These are phyloP conservation scores for Acrobasis suavella DNA, from an alignment of 2,888 invertebrate genomes.

Conservation along the genomic window DNA sequence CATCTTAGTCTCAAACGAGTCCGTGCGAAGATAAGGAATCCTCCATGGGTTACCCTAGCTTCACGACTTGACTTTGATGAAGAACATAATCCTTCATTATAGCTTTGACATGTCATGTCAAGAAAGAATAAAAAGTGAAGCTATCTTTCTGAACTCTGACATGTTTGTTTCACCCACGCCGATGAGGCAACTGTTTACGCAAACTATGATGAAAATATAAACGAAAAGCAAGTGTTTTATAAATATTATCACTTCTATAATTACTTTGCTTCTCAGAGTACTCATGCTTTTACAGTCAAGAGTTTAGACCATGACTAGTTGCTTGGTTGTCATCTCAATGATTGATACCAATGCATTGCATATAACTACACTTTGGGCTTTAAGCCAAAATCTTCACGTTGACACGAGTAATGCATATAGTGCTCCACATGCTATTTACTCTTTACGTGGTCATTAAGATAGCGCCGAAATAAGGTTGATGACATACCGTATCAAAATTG, in stretches of 20 bases:
- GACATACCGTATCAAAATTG: conserved; percentile 3
- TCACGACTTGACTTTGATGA: no score
- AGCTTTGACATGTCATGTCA: no score
- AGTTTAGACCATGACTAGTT: conserved; percentile 5
- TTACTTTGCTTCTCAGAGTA: conserved; percentile 5
- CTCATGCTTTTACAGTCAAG: background rate
- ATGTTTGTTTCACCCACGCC: background rate
- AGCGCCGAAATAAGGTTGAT: background rate
- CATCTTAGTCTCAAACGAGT: no score
- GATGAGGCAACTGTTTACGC: conserved; percentile 31
- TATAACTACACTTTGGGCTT: conserved; percentile 1
- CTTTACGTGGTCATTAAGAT: background rate
- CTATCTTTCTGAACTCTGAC: background rate
- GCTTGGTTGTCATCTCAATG: conserved; percentile 11
- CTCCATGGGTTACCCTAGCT: no score
- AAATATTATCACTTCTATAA: conserved; percentile 15
- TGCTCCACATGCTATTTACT: background rate
- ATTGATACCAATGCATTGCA: conserved; percentile 17
- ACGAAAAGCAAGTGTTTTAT: conserved; percentile 16
- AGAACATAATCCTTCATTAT: no score
- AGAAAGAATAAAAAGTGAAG: background rate
- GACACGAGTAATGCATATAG: background rate
- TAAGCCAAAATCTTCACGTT: conserved; percentile 3
- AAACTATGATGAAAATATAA: conserved; percentile 31
- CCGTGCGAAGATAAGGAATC: no score